Evolutionary conservation across 2,888 invertebrate species (phyloP).

Genomic region (Nomada ruficornis): DNA sequence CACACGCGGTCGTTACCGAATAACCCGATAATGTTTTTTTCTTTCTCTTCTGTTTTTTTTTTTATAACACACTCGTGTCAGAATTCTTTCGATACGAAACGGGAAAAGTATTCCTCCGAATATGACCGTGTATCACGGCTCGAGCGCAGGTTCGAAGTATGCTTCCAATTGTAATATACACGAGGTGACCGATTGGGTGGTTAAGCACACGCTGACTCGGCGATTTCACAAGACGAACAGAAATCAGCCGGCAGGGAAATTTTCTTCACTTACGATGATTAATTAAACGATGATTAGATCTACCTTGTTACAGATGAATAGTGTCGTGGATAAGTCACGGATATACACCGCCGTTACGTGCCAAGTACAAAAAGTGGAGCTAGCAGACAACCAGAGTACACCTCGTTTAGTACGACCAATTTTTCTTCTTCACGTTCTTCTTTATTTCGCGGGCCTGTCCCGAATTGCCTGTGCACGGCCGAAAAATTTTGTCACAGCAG

Average conservation of each 20-base stretch:
- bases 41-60: neutral
- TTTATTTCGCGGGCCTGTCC: conserved; percentile 16
- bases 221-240: conserved; percentile 64
- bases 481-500: conserved; percentile 34
- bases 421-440: conserved; percentile 49
- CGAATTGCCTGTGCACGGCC: conserved; percentile 2
- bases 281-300: conserved; percentile 25
- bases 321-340: neutral
- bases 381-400: conserved; percentile 50
- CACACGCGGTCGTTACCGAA: conserved; percentile 57
- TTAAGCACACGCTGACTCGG: conserved; percentile 76
- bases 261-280: conserved; percentile 7
- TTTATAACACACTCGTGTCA: neutral
- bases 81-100: neutral
- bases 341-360: conserved; percentile 16
- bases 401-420: conserved; percentile 43
- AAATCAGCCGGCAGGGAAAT: conserved; percentile 41
- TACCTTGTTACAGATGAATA: conserved; percentile 26
- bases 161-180: conserved; percentile 20
- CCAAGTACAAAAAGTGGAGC: conserved; percentile 10
- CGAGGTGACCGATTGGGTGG: conserved; percentile 48
- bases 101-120: neutral
- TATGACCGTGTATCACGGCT: neutral
- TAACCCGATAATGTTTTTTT: neutral
- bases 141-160: neutral